Evolutionary conservation across 1,140 invertebrate species (phyloP).

Genomic region (Drosophila parabipectinata): DNA sequence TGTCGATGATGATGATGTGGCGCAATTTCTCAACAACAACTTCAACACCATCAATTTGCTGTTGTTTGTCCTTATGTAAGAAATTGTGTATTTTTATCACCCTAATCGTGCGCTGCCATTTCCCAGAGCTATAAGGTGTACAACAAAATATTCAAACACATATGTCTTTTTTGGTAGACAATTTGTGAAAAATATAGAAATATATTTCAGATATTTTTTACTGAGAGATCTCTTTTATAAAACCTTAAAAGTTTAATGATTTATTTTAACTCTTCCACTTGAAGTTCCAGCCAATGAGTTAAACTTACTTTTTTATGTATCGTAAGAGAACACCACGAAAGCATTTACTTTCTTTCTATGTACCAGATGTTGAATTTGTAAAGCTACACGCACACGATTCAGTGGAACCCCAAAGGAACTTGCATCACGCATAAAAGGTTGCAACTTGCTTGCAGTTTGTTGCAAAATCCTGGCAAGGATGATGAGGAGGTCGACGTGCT

Average conservation of each 20-base stretch:
- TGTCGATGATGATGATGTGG: conserved; percentile 51
- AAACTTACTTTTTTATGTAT: neutral
- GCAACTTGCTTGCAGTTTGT: conserved; percentile 76
- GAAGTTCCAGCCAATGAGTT: neutral
- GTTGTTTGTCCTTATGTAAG: conserved; percentile 32
- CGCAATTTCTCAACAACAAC: conserved; percentile 70
- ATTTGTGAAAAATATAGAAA: no score
- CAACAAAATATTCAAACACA: conserved; percentile 29
- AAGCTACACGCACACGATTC: conserved; percentile 31
- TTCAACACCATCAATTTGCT: conserved; percentile 74
- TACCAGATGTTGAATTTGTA: conserved; percentile 25
- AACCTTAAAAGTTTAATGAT: no score
- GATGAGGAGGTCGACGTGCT: conserved; percentile 44
- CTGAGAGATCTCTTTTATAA: conserved; percentile 7
- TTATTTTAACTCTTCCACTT: neutral
- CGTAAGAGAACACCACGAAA: neutral
- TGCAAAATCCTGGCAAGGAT: conserved; percentile 55
- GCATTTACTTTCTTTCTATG: neutral
- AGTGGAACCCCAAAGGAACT: conserved; percentile 33
- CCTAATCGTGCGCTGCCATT: conserved; percentile 23
- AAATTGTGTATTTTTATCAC: conserved; percentile 19
- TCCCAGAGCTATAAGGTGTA: conserved; percentile 39
- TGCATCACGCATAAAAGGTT: conserved; percentile 61
- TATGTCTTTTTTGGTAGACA: conserved; percentile 2
- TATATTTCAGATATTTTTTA: no score